Conservation (phyloP, 2,888 invertebrate species). For the Selenia dentaria region DNA sequence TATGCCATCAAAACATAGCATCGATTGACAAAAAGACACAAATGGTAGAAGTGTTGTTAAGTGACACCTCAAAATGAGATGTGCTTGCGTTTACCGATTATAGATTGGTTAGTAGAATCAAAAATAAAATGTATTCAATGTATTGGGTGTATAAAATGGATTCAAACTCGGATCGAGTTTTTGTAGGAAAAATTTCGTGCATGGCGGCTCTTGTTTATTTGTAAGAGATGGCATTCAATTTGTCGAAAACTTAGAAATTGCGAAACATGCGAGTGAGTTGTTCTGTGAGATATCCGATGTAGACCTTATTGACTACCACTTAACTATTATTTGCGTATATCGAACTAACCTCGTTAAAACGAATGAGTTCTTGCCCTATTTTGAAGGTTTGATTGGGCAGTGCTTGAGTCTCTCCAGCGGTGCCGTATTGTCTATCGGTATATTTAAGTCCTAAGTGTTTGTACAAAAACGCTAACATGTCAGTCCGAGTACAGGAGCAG, state of each 20-base stretch:
- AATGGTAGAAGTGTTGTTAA: neutral
- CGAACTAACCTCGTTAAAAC: too few species aligned
- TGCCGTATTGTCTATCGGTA: too few species aligned
- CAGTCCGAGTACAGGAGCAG: too few species aligned
- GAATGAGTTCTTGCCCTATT: too few species aligned
- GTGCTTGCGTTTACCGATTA: neutral
- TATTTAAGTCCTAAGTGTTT: too few species aligned
- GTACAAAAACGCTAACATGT: too few species aligned
- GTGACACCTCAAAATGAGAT: neutral
- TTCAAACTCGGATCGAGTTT: neutral
- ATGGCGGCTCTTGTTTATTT: neutral
- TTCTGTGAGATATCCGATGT: constrained; percentile 13
- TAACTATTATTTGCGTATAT: constrained; percentile 10
- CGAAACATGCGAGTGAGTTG: neutral
- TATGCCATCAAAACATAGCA: neutral
- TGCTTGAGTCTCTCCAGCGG: too few species aligned
- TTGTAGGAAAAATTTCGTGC: neutral
- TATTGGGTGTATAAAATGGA: neutral
- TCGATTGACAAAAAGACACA: neutral
- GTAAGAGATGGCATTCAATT: neutral
- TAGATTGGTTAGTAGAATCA: neutral
- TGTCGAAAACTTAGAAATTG: neutral
- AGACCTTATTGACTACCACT: constrained; percentile 8
- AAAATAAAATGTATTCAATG: neutral
- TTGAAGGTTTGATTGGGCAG: too few species aligned